phyloP scores from a whole-genome alignment of 2,797 vertebrate species.

The Peromyscus melanophrys region DNA sequence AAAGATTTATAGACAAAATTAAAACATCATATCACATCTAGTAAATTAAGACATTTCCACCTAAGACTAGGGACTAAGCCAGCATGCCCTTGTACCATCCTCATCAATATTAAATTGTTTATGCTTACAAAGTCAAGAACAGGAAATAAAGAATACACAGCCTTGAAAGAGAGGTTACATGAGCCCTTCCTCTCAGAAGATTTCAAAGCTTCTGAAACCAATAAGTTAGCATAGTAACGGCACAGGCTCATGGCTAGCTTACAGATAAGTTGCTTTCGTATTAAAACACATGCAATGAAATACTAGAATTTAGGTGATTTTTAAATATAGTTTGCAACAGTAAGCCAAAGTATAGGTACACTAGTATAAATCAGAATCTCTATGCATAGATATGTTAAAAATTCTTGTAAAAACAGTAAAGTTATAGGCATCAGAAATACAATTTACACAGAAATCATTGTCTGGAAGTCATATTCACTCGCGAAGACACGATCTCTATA shows the following conservation, averaged over 20 bases:
- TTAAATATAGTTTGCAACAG: neutral
- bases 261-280: neutral
- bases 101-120: neutral
- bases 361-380: neutral
- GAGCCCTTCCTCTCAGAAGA: neutral
- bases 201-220: neutral
- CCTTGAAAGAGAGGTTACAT: neutral
- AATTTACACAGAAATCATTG: neutral
- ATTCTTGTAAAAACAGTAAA: neutral
- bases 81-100: neutral
- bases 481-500: neutral
- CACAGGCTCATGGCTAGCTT: neutral
- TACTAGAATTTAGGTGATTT: neutral
- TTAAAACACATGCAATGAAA: neutral
- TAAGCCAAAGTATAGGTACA: neutral
- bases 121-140: neutral
- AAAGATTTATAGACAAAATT: neutral
- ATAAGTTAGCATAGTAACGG: neutral
- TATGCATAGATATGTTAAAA: neutral
- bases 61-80: neutral
- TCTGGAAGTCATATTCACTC: neutral
- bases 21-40: neutral
- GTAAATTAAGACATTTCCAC: neutral
- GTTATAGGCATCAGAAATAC: neutral
- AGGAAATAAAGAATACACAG: too few relatives aligned